Evolutionary conservation across 2,113 vertebrate genomes (phyloP).

Genomic region (Gobiocypris rarus): DNA sequence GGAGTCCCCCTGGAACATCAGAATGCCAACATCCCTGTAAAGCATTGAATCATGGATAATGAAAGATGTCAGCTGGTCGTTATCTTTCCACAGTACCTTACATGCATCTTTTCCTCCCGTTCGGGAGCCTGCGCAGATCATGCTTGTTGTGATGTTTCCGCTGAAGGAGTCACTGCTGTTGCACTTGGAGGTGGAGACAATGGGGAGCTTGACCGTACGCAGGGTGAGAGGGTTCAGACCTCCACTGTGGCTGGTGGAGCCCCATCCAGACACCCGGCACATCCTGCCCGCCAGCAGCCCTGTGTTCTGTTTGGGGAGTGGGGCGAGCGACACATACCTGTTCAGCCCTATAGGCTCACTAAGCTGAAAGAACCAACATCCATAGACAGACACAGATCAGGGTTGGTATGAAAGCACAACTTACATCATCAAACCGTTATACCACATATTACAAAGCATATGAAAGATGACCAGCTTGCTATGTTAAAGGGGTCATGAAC

Average conservation of each 20-base stretch:
- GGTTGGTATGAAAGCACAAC: not conserved
- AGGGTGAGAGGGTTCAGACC: constrained; percentile 66
- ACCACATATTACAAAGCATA: too few relatives aligned
- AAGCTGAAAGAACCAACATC: constrained; percentile 65
- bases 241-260: constrained; percentile 63
- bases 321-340: constrained; percentile 72
- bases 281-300: constrained; percentile 66
- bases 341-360: constrained; percentile 72
- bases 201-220: constrained; percentile 71
- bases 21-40: constrained; percentile 16
- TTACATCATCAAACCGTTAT: too few relatives aligned
- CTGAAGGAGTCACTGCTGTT: constrained; percentile 76
- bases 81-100: constrained; percentile 65
- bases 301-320: constrained; percentile 72
- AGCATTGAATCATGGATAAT: not conserved
- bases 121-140: constrained; percentile 78
- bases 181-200: constrained; percentile 70
- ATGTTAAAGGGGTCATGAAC: too few relatives aligned
- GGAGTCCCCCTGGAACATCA: constrained; percentile 73
- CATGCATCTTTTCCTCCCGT: constrained; percentile 77
- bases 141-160: constrained; percentile 78
- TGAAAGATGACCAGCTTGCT: too few relatives aligned
- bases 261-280: constrained; percentile 82
- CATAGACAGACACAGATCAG: constrained; percentile 37
- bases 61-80: not conserved